phyloP scores from a whole-genome alignment of 1,140 invertebrate species.

The Cyphomyrmex costatus region DNA sequence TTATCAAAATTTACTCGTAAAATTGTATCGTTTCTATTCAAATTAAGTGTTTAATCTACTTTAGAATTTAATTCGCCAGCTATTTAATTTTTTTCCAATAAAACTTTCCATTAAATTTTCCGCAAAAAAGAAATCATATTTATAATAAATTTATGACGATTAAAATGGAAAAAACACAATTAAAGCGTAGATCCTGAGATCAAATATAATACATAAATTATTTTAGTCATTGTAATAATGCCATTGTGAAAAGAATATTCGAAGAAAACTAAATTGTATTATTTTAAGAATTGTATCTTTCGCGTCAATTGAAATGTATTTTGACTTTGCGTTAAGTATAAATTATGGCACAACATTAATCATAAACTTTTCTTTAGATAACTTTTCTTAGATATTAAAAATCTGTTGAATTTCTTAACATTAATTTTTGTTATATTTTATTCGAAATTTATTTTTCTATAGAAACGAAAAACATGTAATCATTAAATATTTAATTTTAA shows the following conservation, averaged over 20 bases:
- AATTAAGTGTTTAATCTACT: not conserved
- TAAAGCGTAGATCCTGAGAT: not conserved
- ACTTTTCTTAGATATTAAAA: not conserved
- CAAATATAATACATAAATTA: not conserved
- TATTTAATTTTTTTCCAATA: not conserved
- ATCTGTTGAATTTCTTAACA: not conserved
- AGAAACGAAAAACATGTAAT: too few relatives aligned
- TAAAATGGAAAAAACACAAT: slow-evolving; percentile 9
- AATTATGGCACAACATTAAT: not conserved
- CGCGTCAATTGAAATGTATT: not conserved
- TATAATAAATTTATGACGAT: not conserved
- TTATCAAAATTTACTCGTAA: not conserved
- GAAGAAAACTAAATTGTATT: not conserved
- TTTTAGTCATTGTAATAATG: slow-evolving; percentile 1
- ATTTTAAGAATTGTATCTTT: not conserved
- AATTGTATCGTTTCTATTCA: not conserved
- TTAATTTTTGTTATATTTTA: not conserved
- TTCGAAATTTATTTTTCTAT: too few relatives aligned
- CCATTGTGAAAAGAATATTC: not conserved
- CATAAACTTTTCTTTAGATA: not conserved
- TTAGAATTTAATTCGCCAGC: not conserved
- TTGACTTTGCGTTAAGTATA: not conserved
- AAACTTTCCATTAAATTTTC: slow-evolving; percentile 8
- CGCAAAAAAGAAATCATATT: not conserved
- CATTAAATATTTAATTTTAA: too few relatives aligned